Evolutionary conservation across 2,113 vertebrate genomes (phyloP).

Genomic region (Oncorhynchus kisutch): DNA sequence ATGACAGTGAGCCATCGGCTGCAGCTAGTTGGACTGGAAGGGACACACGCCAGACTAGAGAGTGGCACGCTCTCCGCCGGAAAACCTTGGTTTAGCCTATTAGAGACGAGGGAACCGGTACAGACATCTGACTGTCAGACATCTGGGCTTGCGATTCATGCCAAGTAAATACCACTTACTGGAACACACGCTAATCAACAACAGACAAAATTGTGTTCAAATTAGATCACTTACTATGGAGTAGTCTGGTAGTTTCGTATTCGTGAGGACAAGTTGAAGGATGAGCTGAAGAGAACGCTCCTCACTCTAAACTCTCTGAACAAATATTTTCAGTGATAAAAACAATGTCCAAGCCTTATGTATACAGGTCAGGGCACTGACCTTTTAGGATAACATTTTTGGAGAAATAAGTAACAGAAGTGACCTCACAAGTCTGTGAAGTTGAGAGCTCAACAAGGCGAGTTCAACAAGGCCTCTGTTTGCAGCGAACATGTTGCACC

Average conservation of each 20-base stretch:
- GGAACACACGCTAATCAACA: constrained; percentile 43
- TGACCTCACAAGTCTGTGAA: neutral
- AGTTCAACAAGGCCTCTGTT: no score
- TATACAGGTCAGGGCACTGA: neutral
- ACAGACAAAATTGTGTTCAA: constrained; percentile 26
- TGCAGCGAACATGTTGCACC: no score
- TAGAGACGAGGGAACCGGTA: constrained; percentile 6
- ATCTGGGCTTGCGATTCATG: constrained; percentile 44
- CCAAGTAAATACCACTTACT: constrained; percentile 22
- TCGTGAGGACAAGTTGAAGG: constrained; percentile 19
- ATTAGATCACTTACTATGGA: neutral
- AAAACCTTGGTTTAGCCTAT: constrained; percentile 17
- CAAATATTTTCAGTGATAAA: neutral
- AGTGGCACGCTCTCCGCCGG: constrained; percentile 31
- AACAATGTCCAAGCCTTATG: neutral
- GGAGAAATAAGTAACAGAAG: neutral
- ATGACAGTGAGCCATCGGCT: constrained; percentile 37
- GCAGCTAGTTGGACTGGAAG: constrained; percentile 24
- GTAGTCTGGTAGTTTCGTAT: neutral
- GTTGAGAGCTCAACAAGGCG: neutral
- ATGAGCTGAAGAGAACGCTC: neutral
- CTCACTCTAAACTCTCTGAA: neutral
- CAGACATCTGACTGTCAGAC: constrained; percentile 36
- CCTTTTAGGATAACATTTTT: neutral
- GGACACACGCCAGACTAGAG: constrained; percentile 46